phyloP scores from a whole-genome alignment of 64 coral and sea anemone species.

The Exaiptasia diaphana region DNA sequence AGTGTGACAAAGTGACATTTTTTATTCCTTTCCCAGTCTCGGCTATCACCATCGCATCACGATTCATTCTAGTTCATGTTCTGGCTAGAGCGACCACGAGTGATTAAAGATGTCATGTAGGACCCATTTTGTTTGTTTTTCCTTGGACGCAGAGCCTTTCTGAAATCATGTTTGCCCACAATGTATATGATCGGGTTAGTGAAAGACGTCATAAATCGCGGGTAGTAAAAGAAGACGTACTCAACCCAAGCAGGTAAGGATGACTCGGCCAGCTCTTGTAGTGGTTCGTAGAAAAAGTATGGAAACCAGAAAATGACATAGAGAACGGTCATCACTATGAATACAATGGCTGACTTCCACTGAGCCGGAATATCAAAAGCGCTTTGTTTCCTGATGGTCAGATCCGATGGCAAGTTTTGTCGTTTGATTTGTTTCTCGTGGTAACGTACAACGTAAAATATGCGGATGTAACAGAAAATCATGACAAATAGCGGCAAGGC shows the following conservation, averaged over 20 bases:
- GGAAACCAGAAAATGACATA: slow-evolving; percentile 69
- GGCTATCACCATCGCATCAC: too few species aligned
- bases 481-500: slow-evolving; percentile 28
- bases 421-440: slow-evolving; percentile 49
- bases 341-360: slow-evolving; percentile 49
- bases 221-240: slow-evolving; percentile 53
- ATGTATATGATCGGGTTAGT: slow-evolving; percentile 59
- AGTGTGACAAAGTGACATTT: too few species aligned
- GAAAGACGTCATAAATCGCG: slow-evolving; percentile 60
- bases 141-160: slow-evolving; percentile 11
- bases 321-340: slow-evolving; percentile 46
- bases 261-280: neutral
- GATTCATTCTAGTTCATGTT: too few species aligned
- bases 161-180: slow-evolving; percentile 67
- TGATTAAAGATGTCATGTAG: neutral
- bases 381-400: neutral
- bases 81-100: too few species aligned
- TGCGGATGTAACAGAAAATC: slow-evolving; percentile 9
- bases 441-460: slow-evolving; percentile 43
- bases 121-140: neutral
- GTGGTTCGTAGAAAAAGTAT: slow-evolving; percentile 47
- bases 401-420: slow-evolving; percentile 23
- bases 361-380: slow-evolving; percentile 15
- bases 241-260: slow-evolving; percentile 32
- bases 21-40: too few species aligned